phyloP scores from a whole-genome alignment of 2,888 invertebrate species.

The Hypsopygia costalis region DNA sequence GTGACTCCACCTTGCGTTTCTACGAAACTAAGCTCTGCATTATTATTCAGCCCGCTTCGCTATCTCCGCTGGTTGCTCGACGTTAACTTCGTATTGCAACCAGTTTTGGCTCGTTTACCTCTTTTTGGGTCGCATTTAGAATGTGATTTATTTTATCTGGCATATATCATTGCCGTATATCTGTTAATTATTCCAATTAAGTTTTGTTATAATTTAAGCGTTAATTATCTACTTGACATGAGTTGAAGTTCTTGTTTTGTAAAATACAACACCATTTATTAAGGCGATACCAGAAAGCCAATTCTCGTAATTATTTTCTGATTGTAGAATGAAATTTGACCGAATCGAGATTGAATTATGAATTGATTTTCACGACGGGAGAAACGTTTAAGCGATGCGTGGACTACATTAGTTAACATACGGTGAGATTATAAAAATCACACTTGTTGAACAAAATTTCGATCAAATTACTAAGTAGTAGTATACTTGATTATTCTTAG shows the following conservation, averaged over 20 bases:
- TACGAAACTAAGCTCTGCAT: slow-evolving; percentile 65
- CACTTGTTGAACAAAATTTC: background rate
- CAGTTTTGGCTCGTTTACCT: slow-evolving; percentile 47
- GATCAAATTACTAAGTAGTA: too few relatives aligned
- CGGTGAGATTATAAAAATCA: background rate
- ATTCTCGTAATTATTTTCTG: too few relatives aligned
- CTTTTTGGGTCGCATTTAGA: slow-evolving; percentile 31
- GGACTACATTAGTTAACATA: slow-evolving; percentile 13
- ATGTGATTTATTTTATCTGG: slow-evolving; percentile 8
- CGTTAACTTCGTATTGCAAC: slow-evolving; percentile 51
- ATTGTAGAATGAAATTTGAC: too few relatives aligned
- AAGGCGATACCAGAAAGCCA: too few relatives aligned
- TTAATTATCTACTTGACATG: too few relatives aligned
- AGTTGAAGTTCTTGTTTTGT: too few relatives aligned
- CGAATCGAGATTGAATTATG: too few relatives aligned
- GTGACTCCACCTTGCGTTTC: slow-evolving; percentile 56
- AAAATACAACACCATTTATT: too few relatives aligned
- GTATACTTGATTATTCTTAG: too few relatives aligned
- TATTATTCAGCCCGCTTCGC: slow-evolving; percentile 59
- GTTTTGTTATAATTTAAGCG: too few relatives aligned
- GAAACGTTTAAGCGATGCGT: slow-evolving; percentile 19
- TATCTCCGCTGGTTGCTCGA: slow-evolving; percentile 50
- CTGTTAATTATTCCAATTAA: too few relatives aligned
- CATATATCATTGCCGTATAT: background rate
- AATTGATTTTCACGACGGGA: too few relatives aligned